phyloP scores from a whole-genome alignment of 2,888 invertebrate species.

The Drosophila phalerata region DNA sequence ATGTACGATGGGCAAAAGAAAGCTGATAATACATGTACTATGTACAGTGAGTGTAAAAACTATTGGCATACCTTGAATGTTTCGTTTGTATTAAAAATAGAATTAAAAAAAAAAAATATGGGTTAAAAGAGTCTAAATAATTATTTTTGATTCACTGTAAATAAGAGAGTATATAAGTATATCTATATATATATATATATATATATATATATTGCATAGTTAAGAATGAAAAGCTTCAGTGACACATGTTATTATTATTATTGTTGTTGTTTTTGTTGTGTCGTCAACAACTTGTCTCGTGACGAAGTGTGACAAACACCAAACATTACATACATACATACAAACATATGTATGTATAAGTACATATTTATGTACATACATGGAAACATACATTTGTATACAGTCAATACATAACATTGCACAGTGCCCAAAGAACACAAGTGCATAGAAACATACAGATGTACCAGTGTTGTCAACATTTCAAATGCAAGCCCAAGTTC shows the following conservation, averaged over 20 bases:
- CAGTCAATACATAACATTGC: conserved; percentile 37
- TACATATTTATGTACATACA: background rate
- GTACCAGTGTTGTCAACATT: background rate
- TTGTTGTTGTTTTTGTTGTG: conserved; percentile 19
- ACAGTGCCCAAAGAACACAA: conserved; percentile 21
- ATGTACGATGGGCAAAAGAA: conserved; percentile 39
- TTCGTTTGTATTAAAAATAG: background rate
- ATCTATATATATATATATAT: background rate
- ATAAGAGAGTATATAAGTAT: background rate
- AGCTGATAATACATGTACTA: conserved; percentile 29
- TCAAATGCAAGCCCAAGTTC: background rate
- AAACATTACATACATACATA: conserved; percentile 15
- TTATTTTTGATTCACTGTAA: background rate
- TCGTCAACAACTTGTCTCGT: conserved; percentile 40
- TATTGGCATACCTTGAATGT: background rate
- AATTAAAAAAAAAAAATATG: background rate
- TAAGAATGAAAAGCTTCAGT: conserved; percentile 32
- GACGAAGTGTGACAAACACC: conserved; percentile 33
- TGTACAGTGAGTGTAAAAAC: background rate
- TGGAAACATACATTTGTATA: background rate
- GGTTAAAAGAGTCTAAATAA: background rate
- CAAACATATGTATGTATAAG: background rate
- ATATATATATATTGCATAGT: conserved; percentile 3
- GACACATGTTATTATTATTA: background rate
- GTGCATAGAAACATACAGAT: conserved; percentile 4